Conservation (phyloP, 1,140 invertebrate species). For the Hylyphantes graminicola region DNA sequence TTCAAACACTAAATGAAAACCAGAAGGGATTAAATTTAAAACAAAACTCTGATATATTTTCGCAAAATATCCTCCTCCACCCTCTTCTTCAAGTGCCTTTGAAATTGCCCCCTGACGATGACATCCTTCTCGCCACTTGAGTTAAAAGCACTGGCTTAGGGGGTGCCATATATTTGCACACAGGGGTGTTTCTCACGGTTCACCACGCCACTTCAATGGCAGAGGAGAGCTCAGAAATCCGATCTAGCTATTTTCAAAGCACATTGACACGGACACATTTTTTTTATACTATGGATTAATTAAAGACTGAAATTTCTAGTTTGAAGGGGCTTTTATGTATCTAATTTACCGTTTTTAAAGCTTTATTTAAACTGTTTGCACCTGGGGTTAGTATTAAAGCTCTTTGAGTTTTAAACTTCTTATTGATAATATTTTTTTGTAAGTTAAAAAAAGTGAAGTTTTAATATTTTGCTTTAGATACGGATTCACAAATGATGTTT, state of each 20-base stretch:
- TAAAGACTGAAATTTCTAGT: background rate
- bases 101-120: background rate
- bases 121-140: slow-evolving; percentile 31
- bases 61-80: background rate
- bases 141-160: background rate
- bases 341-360: too few relatives aligned
- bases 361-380: too few relatives aligned
- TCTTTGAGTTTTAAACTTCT: too few relatives aligned
- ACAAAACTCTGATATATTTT: background rate
- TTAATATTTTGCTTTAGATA: too few relatives aligned
- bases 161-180: slow-evolving; percentile 35
- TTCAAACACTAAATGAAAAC: too few relatives aligned
- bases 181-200: slow-evolving; percentile 39
- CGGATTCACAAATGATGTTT: too few relatives aligned
- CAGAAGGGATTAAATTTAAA: too few relatives aligned
- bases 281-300: background rate
- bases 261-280: too few relatives aligned
- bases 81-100: background rate
- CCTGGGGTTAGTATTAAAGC: too few relatives aligned
- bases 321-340: background rate
- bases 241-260: slow-evolving; percentile 3
- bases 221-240: slow-evolving; percentile 9
- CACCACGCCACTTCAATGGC: background rate
- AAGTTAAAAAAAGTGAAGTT: too few relatives aligned
- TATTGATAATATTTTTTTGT: too few relatives aligned